Evolutionary conservation across 2,797 vertebrate species (phyloP).

Genomic region (Alectoris magna): DNA sequence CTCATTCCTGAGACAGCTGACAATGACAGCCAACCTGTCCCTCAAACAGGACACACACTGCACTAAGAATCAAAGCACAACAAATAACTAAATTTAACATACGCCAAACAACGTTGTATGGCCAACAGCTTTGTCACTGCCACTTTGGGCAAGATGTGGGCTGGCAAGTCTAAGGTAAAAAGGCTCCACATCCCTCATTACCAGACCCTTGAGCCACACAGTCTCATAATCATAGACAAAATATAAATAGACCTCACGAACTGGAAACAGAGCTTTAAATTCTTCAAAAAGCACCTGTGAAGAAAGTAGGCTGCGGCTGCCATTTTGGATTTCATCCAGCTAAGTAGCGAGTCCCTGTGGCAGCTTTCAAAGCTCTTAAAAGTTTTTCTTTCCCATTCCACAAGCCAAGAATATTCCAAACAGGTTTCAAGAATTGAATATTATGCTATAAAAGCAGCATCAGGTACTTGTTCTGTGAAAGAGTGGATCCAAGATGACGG

Average conservation of each 20-base stretch:
- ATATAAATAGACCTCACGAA: conserved; percentile 54
- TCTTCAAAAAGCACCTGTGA: conserved; percentile 72
- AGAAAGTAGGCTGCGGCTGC: conserved; percentile 52
- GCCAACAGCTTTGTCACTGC: neutral
- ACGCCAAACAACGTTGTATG: neutral
- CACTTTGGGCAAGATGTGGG: neutral
- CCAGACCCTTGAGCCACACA: conserved; percentile 26
- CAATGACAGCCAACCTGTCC: neutral
- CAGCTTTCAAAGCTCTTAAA: conserved; percentile 63
- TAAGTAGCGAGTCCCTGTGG: conserved; percentile 62
- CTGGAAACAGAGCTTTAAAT: conserved; percentile 57
- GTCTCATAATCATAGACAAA: conserved; percentile 50
- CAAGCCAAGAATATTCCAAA: conserved; percentile 55
- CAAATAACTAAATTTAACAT: neutral
- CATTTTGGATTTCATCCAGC: conserved; percentile 61
- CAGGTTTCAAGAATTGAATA: conserved; percentile 71
- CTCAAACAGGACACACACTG: neutral
- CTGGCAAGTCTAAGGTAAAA: neutral
- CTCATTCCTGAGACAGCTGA: neutral
- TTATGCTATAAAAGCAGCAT: conserved; percentile 69
- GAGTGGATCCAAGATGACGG: neutral
- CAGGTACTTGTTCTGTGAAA: conserved; percentile 21
- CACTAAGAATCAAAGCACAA: neutral
- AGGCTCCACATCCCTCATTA: conserved; percentile 13
- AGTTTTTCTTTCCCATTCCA: conserved; percentile 59